A percentile compares a stretch with the other conserved stretches of the same genome.
Evolutionary conservation across 2,888 invertebrate genomes (phyloP).

Genomic region (Scotopteryx bipunctaria): DNA sequence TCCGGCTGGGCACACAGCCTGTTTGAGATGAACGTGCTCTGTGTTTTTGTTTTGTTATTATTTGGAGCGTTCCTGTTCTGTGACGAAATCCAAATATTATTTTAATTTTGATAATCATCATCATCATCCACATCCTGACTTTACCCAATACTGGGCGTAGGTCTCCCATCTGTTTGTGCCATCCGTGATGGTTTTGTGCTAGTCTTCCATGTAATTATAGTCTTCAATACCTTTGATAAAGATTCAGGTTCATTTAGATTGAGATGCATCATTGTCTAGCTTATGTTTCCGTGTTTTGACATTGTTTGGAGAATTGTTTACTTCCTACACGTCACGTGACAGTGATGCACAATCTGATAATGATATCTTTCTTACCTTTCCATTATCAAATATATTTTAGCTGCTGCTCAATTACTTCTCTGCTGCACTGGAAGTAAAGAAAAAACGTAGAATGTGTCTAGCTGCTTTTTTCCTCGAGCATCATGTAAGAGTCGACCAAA

Average conservation of each 20-base stretch:
- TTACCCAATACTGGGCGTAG: too few relatives aligned
- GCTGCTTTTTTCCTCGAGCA: too few relatives aligned
- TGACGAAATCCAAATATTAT: constrained; percentile 11
- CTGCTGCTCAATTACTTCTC: too few relatives aligned
- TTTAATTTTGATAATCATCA: too few relatives aligned
- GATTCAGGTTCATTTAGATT: constrained; percentile 12
- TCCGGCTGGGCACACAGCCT: constrained; percentile 18
- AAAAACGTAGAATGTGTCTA: too few relatives aligned
- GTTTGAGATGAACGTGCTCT: constrained; percentile 22
- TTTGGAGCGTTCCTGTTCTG: constrained; percentile 13
- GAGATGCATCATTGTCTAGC: constrained; percentile 12
- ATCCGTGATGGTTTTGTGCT: too few relatives aligned
- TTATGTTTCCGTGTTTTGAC: constrained; percentile 19
- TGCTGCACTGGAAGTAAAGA: too few relatives aligned
- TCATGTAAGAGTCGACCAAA: too few relatives aligned
- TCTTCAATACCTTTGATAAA: not conserved
- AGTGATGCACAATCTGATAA: constrained; percentile 17
- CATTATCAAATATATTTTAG: constrained; percentile 11
- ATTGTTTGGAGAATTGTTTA: constrained; percentile 21
- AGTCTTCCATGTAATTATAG: too few relatives aligned
- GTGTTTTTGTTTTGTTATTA: constrained; percentile 16
- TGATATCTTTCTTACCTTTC: constrained; percentile 20
- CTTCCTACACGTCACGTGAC: constrained; percentile 15
- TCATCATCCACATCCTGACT: too few relatives aligned
- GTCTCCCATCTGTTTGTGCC: too few relatives aligned